Conservation (phyloP, 2,797 vertebrate species). For the Alauda arvensis region DNA sequence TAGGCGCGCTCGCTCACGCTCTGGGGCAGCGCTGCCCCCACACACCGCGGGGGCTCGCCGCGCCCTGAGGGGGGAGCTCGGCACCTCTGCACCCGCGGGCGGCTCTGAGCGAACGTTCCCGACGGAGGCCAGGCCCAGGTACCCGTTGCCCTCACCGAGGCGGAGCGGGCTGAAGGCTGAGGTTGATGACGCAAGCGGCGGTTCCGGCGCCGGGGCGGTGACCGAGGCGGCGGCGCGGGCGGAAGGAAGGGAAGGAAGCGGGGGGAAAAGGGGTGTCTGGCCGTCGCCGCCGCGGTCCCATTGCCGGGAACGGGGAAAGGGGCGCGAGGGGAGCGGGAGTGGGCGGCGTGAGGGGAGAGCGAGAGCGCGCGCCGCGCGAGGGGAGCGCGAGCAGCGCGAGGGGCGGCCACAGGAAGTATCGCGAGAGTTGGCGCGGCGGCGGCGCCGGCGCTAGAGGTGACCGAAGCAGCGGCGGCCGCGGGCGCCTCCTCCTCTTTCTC, state of each 20-base stretch:
- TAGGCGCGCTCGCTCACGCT: not conserved
- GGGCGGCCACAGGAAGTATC: not conserved
- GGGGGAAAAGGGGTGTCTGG: too few relatives aligned
- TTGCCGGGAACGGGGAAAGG: not conserved
- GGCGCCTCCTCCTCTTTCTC: not conserved
- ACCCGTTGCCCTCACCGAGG: not conserved
- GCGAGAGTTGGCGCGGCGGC: not conserved
- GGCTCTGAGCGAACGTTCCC: not conserved
- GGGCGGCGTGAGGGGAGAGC: not conserved
- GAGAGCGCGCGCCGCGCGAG: not conserved
- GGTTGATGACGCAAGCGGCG: not conserved
- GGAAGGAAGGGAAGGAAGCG: not conserved
- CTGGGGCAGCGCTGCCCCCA: not conserved
- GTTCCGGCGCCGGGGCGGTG: conserved; percentile 18
- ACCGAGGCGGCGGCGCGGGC: not conserved
- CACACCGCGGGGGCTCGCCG: too few relatives aligned
- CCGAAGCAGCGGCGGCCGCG: conserved; percentile 64
- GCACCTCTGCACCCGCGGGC: not conserved
- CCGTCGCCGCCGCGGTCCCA: not conserved
- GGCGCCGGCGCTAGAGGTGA: conserved; percentile 68
- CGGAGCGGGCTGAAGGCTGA: not conserved
- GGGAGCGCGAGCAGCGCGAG: not conserved
- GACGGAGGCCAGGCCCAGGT: rapidly evolving
- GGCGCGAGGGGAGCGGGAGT: not conserved
- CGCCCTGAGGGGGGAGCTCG: not conserved